Conservation (phyloP, 2,888 invertebrate genomes). For the Sesia apiformis region DNA sequence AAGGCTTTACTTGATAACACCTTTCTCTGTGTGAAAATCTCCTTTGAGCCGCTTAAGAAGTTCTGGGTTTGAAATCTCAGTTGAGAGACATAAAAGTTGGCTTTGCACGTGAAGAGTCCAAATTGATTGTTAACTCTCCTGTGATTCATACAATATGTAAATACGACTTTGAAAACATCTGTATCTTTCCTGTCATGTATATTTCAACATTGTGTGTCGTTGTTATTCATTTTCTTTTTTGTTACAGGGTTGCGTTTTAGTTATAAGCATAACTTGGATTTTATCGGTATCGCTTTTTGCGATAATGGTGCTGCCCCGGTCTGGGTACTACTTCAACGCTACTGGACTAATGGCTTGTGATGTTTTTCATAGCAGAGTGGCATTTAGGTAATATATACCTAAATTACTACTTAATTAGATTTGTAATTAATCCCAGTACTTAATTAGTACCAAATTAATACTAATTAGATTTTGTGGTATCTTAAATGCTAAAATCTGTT, state of each 20-base stretch:
- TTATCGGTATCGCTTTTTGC: constrained; percentile 88
- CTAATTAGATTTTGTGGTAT: no score
- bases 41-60: constrained; percentile 20
- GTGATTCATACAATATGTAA: constrained; percentile 1
- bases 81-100: constrained; percentile 16
- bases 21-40: constrained; percentile 14
- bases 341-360: constrained; percentile 91
- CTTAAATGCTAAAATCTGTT: no score
- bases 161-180: no score
- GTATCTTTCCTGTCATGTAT: no score
- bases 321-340: constrained; percentile 91
- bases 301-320: constrained; percentile 86
- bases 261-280: constrained; percentile 90
- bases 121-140: constrained; percentile 6
- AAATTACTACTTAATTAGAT: no score
- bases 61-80: constrained; percentile 21
- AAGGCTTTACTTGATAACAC: constrained; percentile 12
- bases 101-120: constrained; percentile 9
- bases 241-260: constrained; percentile 87
- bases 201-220: not conserved
- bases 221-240: constrained; percentile 2
- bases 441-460: no score
- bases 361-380: constrained; percentile 86
- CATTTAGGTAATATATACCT: constrained; percentile 61
- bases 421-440: no score